A percentile compares a stretch with the other conserved stretches of the same genome.
These are phyloP conservation scores for Perca fluviatilis DNA, from an alignment of 2,113 vertebrate genomes.

Conservation along the genomic window DNA sequence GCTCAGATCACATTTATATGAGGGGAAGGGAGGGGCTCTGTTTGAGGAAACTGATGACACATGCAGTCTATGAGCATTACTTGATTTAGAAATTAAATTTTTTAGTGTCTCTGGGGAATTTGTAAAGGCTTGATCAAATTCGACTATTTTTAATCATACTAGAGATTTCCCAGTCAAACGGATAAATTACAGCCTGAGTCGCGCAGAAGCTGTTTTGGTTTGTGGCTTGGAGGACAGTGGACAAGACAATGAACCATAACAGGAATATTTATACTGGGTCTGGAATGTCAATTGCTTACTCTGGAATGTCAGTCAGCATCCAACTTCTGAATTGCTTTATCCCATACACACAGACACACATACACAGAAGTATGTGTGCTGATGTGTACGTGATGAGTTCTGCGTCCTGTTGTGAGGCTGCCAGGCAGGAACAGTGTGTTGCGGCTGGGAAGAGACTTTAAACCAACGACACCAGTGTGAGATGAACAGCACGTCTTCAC, in stretches of 20 bases:
- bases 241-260: conserved; percentile 36
- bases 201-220: conserved; percentile 23
- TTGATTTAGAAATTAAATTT: conserved; percentile 51
- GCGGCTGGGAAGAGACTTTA: conserved; percentile 55
- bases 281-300: conserved; percentile 55
- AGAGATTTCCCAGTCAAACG: neutral
- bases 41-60: conserved; percentile 61
- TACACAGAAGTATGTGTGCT: neutral
- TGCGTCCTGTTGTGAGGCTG: conserved; percentile 46
- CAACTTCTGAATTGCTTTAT: conserved; percentile 1
- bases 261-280: conserved; percentile 58
- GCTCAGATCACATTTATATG: conserved; percentile 46
- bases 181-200: neutral
- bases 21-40: conserved; percentile 19
- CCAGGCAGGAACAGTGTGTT: conserved; percentile 61
- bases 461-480: conserved; percentile 63
- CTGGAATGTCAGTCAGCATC: conserved; percentile 43
- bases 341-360: conserved; percentile 3
- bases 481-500: conserved; percentile 68
- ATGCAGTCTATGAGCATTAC: conserved; percentile 29
- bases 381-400: conserved; percentile 44
- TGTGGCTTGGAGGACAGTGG: conserved; percentile 11
- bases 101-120: neutral
- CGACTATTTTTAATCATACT: conserved; percentile 18
- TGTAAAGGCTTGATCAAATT: neutral